Percentiles rank a stretch among this genome's conserved stretches.
Conservation (phyloP, 1,140 invertebrate species). For the Heliconius hermathena region DNA sequence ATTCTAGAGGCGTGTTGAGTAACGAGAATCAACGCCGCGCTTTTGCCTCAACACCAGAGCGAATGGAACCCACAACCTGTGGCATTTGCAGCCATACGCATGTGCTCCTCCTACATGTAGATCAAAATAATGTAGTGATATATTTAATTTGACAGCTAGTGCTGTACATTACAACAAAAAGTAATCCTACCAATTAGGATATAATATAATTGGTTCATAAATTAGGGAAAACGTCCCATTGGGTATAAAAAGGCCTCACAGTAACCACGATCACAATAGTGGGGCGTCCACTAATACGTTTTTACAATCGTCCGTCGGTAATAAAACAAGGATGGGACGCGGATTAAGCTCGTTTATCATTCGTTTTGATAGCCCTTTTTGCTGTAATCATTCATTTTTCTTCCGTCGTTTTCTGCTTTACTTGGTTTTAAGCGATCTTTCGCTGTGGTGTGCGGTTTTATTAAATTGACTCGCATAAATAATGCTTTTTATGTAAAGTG, state of each 20-base stretch:
- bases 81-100: no score
- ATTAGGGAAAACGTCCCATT: slow-evolving; percentile 52
- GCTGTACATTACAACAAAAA: slow-evolving; percentile 19
- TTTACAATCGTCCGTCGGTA: slow-evolving; percentile 77
- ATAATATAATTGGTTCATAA: slow-evolving; percentile 59
- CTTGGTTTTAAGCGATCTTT: slow-evolving; percentile 73
- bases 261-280: slow-evolving; percentile 36
- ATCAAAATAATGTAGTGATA: not conserved
- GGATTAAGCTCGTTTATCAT: slow-evolving; percentile 81
- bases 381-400: slow-evolving; percentile 81
- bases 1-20: no score
- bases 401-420: slow-evolving; percentile 76
- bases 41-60: no score
- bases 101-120: not conserved
- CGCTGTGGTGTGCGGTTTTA: slow-evolving; percentile 61
- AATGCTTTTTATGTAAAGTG: slow-evolving; percentile 18
- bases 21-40: no score
- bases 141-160: not conserved
- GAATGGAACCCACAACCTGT: no score
- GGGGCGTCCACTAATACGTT: slow-evolving; percentile 73
- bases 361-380: slow-evolving; percentile 80
- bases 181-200: slow-evolving; percentile 27
- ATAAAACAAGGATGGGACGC: slow-evolving; percentile 77
- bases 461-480: slow-evolving; percentile 58
- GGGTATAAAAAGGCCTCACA: slow-evolving; percentile 34